A percentile compares a stretch with the other conserved stretches of the same genome.
These are phyloP conservation scores for Lissonota sp. DNA, from an alignment of 2,888 invertebrate genomes.

Conservation along the genomic window DNA sequence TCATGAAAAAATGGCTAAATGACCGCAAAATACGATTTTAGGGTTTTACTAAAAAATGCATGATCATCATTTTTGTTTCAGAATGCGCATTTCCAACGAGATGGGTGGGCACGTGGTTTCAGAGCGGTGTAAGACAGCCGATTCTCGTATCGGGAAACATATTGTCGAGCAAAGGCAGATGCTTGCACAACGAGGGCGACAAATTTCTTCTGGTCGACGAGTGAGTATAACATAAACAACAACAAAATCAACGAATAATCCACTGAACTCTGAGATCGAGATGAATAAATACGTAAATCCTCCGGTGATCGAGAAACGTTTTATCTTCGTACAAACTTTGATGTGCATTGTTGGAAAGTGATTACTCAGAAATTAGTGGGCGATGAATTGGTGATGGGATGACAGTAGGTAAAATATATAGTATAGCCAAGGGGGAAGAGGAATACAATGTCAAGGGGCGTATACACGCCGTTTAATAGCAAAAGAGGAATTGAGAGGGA, in stretches of 20 bases:
- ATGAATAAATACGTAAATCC: not conserved
- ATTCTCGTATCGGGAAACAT: conserved; percentile 93
- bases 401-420: not conserved
- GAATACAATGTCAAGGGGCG: conserved; percentile 50
- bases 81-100: conserved; percentile 92
- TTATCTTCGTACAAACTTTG: conserved; percentile 48
- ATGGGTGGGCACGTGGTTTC: conserved; percentile 96
- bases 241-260: not conserved
- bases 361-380: conserved; percentile 57
- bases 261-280: not conserved
- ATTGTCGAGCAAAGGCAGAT: conserved; percentile 94
- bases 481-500: not conserved
- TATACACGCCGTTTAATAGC: not conserved
- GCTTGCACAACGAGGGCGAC: conserved; percentile 93
- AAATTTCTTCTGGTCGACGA: conserved; percentile 95
- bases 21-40: not conserved
- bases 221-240: conserved; percentile 87
- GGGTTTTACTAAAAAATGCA: not conserved
- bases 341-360: conserved; percentile 43
- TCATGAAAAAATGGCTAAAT: not conserved
- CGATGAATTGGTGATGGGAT: conserved; percentile 49
- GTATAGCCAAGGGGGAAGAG: conserved; percentile 25
- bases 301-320: conserved; percentile 33
- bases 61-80: conserved; percentile 78
- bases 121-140: conserved; percentile 94